These are phyloP conservation scores for Hoplostethus atlanticus DNA, from an alignment of 2,797 vertebrate genomes.

Conservation along the genomic window DNA sequence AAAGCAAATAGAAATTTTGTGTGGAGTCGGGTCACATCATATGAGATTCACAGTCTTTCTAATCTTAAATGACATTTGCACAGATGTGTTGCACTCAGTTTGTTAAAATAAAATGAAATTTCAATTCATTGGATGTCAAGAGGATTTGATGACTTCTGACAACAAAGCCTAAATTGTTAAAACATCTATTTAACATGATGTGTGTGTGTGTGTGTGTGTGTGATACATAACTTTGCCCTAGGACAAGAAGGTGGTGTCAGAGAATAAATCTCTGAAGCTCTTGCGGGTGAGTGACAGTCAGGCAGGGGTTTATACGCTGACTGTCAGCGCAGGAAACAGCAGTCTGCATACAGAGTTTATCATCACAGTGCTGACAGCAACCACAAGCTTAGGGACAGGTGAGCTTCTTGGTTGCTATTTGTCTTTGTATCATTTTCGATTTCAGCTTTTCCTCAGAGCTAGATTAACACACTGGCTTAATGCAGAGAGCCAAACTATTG, in stretches of 20 bases:
- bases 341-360: constrained; percentile 57
- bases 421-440: constrained; percentile 38
- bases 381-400: constrained; percentile 54
- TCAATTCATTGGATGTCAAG: constrained; percentile 3
- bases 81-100: too few relatives aligned
- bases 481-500: constrained; percentile 54
- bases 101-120: too few relatives aligned
- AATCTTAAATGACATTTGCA: too few relatives aligned
- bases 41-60: too few relatives aligned
- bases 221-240: constrained; percentile 46
- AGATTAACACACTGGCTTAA: constrained; percentile 39
- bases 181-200: background rate
- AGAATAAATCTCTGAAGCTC: constrained; percentile 62
- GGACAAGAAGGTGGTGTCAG: constrained; percentile 63
- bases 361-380: constrained; percentile 59
- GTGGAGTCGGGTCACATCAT: too few relatives aligned
- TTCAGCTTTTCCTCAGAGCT: constrained; percentile 58
- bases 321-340: constrained; percentile 48
- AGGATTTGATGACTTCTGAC: constrained; percentile 20
- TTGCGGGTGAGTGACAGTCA: constrained; percentile 53
- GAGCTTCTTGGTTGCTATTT: constrained; percentile 29
- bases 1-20: too few relatives aligned
- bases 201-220: constrained; percentile 14
- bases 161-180: constrained; percentile 3
- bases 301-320: constrained; percentile 72